These are phyloP conservation scores for Irena cyanogastra DNA, from an alignment of 2,113 vertebrate species.

Conservation along the genomic window DNA sequence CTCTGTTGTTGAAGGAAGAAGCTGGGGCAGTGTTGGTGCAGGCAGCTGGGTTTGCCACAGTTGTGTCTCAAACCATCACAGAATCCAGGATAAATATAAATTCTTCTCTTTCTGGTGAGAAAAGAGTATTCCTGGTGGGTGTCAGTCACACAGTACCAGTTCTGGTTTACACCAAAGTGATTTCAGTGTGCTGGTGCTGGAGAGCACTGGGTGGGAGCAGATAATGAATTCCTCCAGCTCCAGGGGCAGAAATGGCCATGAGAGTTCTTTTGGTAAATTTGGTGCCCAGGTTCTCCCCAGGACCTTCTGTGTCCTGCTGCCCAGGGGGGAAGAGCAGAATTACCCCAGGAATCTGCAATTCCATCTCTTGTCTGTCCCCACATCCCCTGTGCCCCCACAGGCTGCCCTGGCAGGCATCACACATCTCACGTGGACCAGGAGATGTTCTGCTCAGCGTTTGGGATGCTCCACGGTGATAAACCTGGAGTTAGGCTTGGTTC, in stretches of 20 bases:
- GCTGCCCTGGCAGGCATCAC: neutral
- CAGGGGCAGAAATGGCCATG: neutral
- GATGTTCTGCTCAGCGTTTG: neutral
- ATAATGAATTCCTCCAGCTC: neutral
- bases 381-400: neutral
- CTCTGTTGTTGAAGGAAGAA: neutral
- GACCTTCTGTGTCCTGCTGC: neutral
- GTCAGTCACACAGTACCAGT: fast-evolving
- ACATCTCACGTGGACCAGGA: fast-evolving
- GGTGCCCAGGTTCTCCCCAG: neutral
- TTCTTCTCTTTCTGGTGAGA: neutral
- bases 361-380: neutral
- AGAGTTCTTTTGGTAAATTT: neutral
- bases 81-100: neutral
- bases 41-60: neutral
- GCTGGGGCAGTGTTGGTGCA: neutral
- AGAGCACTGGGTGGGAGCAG: neutral
- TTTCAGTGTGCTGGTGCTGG: neutral
- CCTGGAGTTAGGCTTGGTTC: neutral
- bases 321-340: neutral
- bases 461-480: neutral
- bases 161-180: neutral
- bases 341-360: neutral
- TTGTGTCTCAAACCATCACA: neutral
- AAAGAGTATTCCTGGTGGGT: neutral